phyloP scores from a whole-genome alignment of 2,888 invertebrate species.

The Tupiocoris notatus region DNA sequence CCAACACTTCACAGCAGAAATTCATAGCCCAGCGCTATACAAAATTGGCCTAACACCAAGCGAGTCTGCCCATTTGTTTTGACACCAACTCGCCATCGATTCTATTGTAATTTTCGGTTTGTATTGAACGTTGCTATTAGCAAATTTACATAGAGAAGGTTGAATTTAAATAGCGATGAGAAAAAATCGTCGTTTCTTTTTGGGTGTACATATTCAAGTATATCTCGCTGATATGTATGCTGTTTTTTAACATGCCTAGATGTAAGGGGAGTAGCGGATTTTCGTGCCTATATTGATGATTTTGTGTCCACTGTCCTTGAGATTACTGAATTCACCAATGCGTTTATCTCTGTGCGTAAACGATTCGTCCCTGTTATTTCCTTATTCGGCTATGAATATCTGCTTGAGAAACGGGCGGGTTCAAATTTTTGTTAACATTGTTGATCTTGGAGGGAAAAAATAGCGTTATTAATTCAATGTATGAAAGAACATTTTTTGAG shows the following conservation, averaged over 20 bases:
- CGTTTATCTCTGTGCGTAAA: background rate
- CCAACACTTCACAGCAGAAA: slow-evolving; percentile 26
- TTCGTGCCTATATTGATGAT: slow-evolving; percentile 6
- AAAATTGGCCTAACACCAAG: slow-evolving; percentile 25
- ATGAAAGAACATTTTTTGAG: too few relatives aligned
- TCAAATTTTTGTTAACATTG: too few relatives aligned
- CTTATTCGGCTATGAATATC: slow-evolving; percentile 35
- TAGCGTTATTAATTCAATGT: too few relatives aligned
- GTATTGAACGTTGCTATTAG: background rate
- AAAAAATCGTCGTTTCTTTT: background rate
- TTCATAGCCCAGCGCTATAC: slow-evolving; percentile 31
- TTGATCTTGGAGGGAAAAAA: too few relatives aligned
- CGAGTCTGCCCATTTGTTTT: background rate
- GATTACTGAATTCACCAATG: background rate
- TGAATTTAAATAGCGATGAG: background rate
- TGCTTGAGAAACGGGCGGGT: background rate
- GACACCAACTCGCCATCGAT: background rate
- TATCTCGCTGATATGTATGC: slow-evolving; percentile 22
- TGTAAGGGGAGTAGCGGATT: background rate
- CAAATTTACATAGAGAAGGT: background rate
- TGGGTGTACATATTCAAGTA: slow-evolving; percentile 19
- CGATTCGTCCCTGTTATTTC: background rate
- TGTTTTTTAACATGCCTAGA: slow-evolving; percentile 6
- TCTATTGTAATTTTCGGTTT: background rate
- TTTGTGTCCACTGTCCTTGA: background rate